These are phyloP conservation scores for Drosophila albomicans DNA, from an alignment of 1,140 invertebrate species.

Conservation along the genomic window DNA sequence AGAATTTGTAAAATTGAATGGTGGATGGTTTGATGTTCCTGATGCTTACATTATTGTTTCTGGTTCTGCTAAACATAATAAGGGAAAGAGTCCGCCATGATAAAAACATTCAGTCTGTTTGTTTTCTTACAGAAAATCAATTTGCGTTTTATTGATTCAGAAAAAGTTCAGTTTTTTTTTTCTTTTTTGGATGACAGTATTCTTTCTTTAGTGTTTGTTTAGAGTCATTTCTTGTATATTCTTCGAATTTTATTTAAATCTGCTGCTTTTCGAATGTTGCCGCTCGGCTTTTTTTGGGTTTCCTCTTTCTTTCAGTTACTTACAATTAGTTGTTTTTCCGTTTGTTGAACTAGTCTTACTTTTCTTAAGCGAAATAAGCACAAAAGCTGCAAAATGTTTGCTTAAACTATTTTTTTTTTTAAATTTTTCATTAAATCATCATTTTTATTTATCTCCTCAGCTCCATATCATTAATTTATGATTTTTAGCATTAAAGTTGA, in stretches of 20 bases:
- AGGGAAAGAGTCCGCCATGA: no score
- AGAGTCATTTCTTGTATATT: constrained; percentile 64
- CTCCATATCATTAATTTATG: constrained; percentile 70
- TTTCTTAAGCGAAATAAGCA: constrained; percentile 83
- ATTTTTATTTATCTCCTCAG: constrained; percentile 53
- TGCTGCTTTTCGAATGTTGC: constrained; percentile 20
- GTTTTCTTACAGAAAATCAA: constrained; percentile 85
- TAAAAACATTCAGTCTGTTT: constrained; percentile 41
- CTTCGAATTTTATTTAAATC: constrained; percentile 56
- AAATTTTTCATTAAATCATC: constrained; percentile 33
- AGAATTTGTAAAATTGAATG: no score
- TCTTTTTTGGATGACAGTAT: constrained; percentile 77
- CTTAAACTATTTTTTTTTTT: constrained; percentile 73
- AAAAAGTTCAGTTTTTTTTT: constrained; percentile 80
- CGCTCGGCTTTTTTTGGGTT: constrained; percentile 26
- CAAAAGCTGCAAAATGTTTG: constrained; percentile 84
- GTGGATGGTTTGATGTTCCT: no score
- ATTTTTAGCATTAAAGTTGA: constrained; percentile 74
- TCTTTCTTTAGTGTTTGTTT: constrained; percentile 61
- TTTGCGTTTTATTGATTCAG: constrained; percentile 84
- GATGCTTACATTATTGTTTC: no score
- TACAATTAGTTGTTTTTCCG: constrained; percentile 64
- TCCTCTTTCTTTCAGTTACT: constrained; percentile 59
- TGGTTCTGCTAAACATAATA: no score
- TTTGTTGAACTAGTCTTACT: constrained; percentile 80